Base-by-base conservation (phyloP, 2,888 invertebrate species). In the Cheilosia pagana region DNA sequence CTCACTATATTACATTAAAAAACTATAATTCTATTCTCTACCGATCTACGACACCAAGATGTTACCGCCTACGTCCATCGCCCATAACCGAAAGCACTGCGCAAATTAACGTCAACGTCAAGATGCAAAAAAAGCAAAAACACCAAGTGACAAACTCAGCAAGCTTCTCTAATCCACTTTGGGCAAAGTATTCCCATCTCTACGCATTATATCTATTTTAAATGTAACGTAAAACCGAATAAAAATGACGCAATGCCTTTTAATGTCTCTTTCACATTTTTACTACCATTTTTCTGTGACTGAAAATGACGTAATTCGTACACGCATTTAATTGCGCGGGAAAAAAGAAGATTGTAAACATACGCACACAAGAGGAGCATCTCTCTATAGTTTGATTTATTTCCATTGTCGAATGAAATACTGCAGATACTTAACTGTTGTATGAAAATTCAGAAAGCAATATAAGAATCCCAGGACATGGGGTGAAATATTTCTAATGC, bases 261-360 rank as follows among this genome's bases (percentile, higher is more conserved):
- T 41, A 55, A 68, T 31, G 43, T 23, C 57, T n/a, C n/a, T n/a
- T n/a, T n/a, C n/a, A n/a, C n/a, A n/a, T n/a, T n/a, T n/a, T n/a
- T n/a, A n/a, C 2, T 35, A 35, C 35, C 35, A 12, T 10, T 23
- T 12, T 28, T 19, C 2, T 23, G n/a, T 39, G 16, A 7, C 23
- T 35, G 35, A 50, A 28, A 77, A 82, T 82, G 82, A 82, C 82
- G 82, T 78, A 82, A 82, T 82, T 78, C 72, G 6, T 16, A 62
- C 62, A 82, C 67, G 72, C 65, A 72, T 78, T 72, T 72, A 41
- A 78, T 68, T 78, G 82, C 77, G 82, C 82, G 82, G 82, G 82
- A 82, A 81, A 82, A 81, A 82, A 72, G 62, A n/a, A 72, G 67
- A 78, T 72, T 78, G 78, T 78, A 77, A 82, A 71, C 76, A 77